These are phyloP conservation scores for Strigamia transsilvanica DNA, from an alignment of 2,888 invertebrate genomes.

Conservation along the genomic window DNA sequence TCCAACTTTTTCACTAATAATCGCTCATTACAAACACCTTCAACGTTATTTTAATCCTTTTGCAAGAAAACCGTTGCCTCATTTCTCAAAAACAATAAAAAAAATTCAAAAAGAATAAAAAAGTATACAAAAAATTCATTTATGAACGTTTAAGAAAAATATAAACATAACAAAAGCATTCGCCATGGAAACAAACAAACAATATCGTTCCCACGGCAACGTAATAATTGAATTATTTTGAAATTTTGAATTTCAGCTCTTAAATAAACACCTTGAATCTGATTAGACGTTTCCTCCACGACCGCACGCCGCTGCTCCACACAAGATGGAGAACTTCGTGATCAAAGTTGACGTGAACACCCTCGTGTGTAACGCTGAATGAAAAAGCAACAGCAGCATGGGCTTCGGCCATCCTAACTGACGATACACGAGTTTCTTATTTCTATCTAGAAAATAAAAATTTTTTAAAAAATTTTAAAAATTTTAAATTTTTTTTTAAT, in stretches of 20 bases:
- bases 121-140: too few species aligned
- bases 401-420: constrained; percentile 90
- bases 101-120: too few species aligned
- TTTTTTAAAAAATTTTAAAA: not conserved
- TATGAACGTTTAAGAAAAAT: too few species aligned
- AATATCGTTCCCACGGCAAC: not conserved
- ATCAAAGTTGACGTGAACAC: constrained; percentile 97
- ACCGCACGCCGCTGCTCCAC: constrained; percentile 92
- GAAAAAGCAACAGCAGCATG: constrained; percentile 98
- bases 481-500: too few species aligned
- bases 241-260: not conserved
- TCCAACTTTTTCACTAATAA: too few species aligned
- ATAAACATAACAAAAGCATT: not conserved
- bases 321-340: constrained; percentile 94
- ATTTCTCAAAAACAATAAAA: too few species aligned
- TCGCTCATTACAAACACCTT: too few species aligned
- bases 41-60: not conserved
- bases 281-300: constrained; percentile 92
- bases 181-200: not conserved
- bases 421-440: not conserved
- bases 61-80: too few species aligned
- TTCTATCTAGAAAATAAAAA: not conserved
- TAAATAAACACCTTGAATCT: constrained; percentile 87
- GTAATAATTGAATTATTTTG: not conserved
- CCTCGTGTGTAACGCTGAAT: constrained; percentile 97